These are phyloP conservation scores for Siniperca scherzeri DNA, from an alignment of 2,797 vertebrate genomes.

Conservation along the genomic window DNA sequence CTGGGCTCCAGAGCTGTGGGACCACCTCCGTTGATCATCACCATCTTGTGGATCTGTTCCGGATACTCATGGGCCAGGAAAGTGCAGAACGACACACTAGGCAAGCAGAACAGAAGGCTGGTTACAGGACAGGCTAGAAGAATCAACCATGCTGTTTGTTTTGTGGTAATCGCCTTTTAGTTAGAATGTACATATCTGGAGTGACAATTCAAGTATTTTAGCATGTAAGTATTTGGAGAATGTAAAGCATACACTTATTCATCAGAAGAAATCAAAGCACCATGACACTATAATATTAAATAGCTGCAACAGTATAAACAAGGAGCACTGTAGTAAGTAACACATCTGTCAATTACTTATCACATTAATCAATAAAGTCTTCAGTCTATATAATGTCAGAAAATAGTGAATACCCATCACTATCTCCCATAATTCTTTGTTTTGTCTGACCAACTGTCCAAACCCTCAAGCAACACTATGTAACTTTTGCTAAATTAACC, in stretches of 20 bases:
- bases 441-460: not conserved
- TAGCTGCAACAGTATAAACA: not conserved
- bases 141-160: not conserved
- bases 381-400: not conserved
- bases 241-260: not conserved
- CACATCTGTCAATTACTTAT: not conserved
- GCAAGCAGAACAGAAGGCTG: conserved; percentile 1
- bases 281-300: not conserved
- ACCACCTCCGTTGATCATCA: conserved; percentile 98
- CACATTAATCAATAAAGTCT: not conserved
- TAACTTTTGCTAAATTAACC: not conserved
- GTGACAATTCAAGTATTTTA: not conserved
- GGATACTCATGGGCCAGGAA: conserved; percentile 98
- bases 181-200: not conserved
- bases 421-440: not conserved
- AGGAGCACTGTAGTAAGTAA: not conserved
- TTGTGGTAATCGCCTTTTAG: not conserved
- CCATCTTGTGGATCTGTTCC: conserved; percentile 96
- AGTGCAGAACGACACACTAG: conserved; percentile 96
- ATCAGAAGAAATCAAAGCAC: conserved; percentile 1
- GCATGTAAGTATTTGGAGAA: not conserved
- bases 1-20: conserved; percentile 98
- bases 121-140: conserved; percentile 3
- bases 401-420: not conserved
- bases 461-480: not conserved